Evolutionary conservation across 2,113 vertebrate genomes (phyloP), one percentile per base, ranked within the genome.

Genomic region (Strix uralensis): DNA sequence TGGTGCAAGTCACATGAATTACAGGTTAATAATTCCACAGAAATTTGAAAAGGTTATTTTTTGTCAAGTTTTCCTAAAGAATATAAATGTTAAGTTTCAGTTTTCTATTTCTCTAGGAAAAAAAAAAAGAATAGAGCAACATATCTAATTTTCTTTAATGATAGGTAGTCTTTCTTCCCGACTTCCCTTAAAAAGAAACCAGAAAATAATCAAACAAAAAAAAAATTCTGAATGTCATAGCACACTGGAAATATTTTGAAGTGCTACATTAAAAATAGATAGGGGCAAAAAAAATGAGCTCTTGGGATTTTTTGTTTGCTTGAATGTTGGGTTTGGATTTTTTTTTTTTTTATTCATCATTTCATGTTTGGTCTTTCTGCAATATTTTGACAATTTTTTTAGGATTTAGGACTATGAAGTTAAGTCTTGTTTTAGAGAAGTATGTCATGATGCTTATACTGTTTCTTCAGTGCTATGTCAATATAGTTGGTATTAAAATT

Each of bases 221-320:
- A 36, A 5, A 0, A n/a, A 26, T 81, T 81, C 49, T 49, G 52
- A 57, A 20, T 69, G 54, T 47, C 15, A 32, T 9, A 65, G 22
- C 40, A 32, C 10, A 8, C 36, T 74, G 70, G 38, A 34, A 49
- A 22, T 59, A 34, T 59, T 71, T 61, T 1, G 5, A 72, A 87
- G 5, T 34, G 32, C 25, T 40, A 22, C 5, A 8, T 52, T 67
- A 74, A 59, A 69, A 79, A 32, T 6, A 55, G 26, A 4, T 20
- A 21, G 5, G 11, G 27, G 2, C 0, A 34, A 51, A 75, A 42
- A 25, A 15, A 1, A 10, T 4, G 15, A 1, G 38, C 7, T 25
- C 0, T 49, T 75, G 15, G 20, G 3, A 1, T 13, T 2, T 2
- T 47, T 30, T 57, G 15, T 13, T 65, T 73, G 27, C 1, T 19